Conservation (phyloP, 2,113 vertebrate genomes). For the Genyomyrus donnyi region DNA sequence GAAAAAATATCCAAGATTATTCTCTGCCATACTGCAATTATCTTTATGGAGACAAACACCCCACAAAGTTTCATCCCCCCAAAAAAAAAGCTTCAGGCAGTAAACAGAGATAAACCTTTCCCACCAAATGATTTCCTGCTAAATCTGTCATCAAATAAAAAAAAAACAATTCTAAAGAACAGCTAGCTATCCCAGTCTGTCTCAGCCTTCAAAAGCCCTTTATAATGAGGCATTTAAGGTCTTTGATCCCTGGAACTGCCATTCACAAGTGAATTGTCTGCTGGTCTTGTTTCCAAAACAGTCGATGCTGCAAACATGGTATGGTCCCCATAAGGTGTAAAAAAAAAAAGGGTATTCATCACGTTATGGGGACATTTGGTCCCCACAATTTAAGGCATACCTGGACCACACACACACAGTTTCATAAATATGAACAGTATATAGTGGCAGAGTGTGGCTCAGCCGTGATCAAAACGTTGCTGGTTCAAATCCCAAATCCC, state of each 20-base stretch:
- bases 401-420: not conserved
- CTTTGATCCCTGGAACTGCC: conserved; percentile 12
- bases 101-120: not conserved
- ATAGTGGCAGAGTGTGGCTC: not conserved
- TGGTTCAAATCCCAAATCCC: not conserved
- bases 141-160: conserved; percentile 10
- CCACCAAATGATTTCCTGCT: conserved; percentile 6
- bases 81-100: not conserved
- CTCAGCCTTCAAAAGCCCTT: conserved; percentile 7
- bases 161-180: conserved; percentile 7
- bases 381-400: too few relatives aligned
- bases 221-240: conserved; percentile 17
- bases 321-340: too few relatives aligned
- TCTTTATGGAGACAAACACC: not conserved
- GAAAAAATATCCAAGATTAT: not conserved
- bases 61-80: not conserved
- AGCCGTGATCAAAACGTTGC: not conserved
- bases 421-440: not conserved
- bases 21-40: not conserved
- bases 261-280: not conserved
- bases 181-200: not conserved
- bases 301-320: not conserved
- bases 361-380: too few relatives aligned
- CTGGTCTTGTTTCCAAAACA: not conserved
- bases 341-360: too few relatives aligned